These are phyloP conservation scores for Crotalus viridis DNA, from an alignment of 2,113 vertebrate genomes.

Conservation along the genomic window DNA sequence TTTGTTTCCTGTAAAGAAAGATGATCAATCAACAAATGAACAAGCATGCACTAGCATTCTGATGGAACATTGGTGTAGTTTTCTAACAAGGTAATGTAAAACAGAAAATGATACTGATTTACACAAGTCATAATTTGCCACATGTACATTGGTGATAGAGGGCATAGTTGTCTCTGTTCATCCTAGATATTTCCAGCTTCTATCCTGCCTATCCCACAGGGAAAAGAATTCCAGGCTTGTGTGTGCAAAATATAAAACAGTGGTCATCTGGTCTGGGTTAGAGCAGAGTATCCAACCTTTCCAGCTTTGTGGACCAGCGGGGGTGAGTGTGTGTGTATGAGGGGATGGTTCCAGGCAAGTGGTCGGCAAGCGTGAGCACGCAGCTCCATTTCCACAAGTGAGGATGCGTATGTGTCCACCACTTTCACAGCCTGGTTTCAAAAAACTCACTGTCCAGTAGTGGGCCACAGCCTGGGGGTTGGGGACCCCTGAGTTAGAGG, in stretches of 20 bases:
- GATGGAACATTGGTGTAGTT: not conserved
- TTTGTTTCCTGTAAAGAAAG: constrained; percentile 83
- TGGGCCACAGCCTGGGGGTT: no score
- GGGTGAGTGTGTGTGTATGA: no score
- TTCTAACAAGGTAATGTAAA: not conserved
- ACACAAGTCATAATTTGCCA: not conserved
- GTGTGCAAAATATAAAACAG: not conserved
- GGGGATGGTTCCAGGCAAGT: no score
- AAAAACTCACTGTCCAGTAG: no score
- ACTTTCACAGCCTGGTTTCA: no score
- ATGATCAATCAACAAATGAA: constrained; percentile 12
- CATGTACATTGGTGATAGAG: not conserved
- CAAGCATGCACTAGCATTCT: not conserved
- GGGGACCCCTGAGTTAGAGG: not conserved
- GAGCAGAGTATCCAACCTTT: no score
- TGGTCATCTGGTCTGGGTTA: not conserved
- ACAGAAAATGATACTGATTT: not conserved
- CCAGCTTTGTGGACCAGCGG: no score
- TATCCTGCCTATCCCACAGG: not conserved
- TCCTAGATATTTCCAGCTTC: not conserved
- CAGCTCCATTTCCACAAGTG: no score
- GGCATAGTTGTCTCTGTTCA: not conserved
- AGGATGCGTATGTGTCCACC: no score
- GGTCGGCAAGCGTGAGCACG: no score
- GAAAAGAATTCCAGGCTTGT: not conserved